A percentile compares a stretch with the other conserved stretches of the same genome.
phyloP scores from a whole-genome alignment of 2,797 vertebrate genomes.

The Crypturellus tataupa region DNA sequence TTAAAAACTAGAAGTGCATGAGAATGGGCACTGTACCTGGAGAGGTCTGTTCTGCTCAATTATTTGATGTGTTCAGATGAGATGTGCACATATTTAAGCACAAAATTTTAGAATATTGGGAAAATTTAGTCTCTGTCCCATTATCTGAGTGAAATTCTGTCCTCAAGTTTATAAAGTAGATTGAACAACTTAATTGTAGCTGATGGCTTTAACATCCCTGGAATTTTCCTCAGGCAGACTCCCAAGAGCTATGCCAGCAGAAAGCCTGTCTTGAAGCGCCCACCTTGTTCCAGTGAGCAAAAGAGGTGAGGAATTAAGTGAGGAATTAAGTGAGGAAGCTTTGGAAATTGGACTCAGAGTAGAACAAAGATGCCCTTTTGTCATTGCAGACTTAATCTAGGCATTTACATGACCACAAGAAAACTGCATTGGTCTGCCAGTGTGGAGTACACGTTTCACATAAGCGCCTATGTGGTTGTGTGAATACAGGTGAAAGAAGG shows the following conservation, averaged over 20 bases:
- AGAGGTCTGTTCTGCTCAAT: not conserved
- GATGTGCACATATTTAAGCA: not conserved
- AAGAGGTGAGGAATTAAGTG: not conserved
- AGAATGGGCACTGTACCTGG: not conserved
- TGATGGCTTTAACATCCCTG: not conserved
- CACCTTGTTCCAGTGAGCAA: fast-evolving
- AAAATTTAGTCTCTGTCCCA: not conserved
- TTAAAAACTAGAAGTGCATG: not conserved
- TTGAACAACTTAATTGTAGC: not conserved
- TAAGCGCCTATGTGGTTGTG: not conserved
- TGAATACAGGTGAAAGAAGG: not conserved
- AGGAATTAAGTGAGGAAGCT: not conserved
- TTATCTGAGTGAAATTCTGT: not conserved
- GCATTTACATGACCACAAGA: not conserved
- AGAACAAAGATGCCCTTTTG: not conserved
- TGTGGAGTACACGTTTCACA: fast-evolving
- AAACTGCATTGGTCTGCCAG: not conserved
- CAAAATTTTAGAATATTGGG: not conserved
- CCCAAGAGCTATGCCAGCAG: not conserved
- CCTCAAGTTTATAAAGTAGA: not conserved
- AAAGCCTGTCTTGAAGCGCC: not conserved
- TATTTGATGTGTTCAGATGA: not conserved
- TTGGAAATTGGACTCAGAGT: not conserved
- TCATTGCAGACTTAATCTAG: not conserved
- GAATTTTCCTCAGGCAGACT: not conserved